phyloP scores from a whole-genome alignment of 2,888 invertebrate genomes.

The Stenodema calcarata region DNA sequence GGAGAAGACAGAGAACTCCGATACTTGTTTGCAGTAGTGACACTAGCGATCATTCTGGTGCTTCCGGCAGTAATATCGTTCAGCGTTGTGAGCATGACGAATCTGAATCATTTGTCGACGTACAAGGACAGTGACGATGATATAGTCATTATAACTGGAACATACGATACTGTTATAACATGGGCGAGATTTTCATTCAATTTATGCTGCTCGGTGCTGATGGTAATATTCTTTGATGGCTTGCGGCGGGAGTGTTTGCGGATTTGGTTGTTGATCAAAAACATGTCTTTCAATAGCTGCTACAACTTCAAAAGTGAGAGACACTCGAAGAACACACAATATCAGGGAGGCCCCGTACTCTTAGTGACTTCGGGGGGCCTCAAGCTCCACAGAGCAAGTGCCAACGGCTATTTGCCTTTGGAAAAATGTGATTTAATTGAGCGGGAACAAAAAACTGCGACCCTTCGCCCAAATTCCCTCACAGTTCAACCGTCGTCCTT shows the following conservation, averaged over 20 bases:
- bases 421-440: constrained; percentile 30
- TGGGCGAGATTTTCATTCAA: constrained; percentile 12
- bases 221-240: constrained; percentile 6
- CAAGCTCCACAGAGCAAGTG: background rate
- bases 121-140: background rate
- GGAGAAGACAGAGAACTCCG: background rate
- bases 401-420: background rate
- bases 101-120: constrained; percentile 3
- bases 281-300: background rate
- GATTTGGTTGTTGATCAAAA: background rate
- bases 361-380: constrained; percentile 5
- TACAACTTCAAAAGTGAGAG: background rate
- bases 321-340: background rate
- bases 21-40: background rate
- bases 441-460: background rate
- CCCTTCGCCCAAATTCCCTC: background rate
- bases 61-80: constrained; percentile 34
- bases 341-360: constrained; percentile 15
- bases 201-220: background rate
- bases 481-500: background rate
- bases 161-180: constrained; percentile 13
- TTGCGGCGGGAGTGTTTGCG: background rate
- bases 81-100: background rate
- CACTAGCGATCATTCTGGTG: constrained; percentile 5
- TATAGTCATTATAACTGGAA: background rate